Evolutionary conservation across 2,797 vertebrate genomes (phyloP), one percentile per base, ranked within the genome.

Genomic region (Peromyscus attwateri): DNA sequence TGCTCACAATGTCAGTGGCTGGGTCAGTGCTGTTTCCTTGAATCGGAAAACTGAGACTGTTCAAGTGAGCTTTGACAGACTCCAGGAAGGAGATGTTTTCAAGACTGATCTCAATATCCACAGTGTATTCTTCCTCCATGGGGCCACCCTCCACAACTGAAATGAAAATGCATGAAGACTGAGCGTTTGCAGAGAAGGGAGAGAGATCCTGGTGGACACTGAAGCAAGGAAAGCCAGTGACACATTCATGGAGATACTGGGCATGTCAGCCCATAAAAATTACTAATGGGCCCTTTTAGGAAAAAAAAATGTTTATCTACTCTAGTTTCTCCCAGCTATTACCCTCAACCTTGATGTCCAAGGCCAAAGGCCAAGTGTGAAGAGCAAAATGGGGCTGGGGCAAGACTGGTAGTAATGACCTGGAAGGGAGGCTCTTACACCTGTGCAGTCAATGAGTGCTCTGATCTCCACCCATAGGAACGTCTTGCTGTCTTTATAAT

Each of bases 21-120:
- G 3, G 83, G 68, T 89, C 87, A 52, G 97, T 96, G 95, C 73
- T 60, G 23, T 97, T 98, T 37, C 68, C 81, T 94, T 87, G 95
- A 91, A 98, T 0, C 55, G 97, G 96, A 88, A 98, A 96, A 25
- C 0, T 27, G 23, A 98, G 70, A 6, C 57, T 97, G 75, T 84
- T 98, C 2, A 99, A 89, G 89, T 97, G 97, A 12, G 97, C 64
- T 96, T 62, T 98, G 93, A 98, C 0, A 37, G 31, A 40, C 2
- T 97, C 95, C 96, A 98, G 92, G 10, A 97, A 96, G 40, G 98
- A 98, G 14, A 95, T 82, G 75, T 99, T 97, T 27, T 25, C 94
- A 66, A 99, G 79, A 92, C 87, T 98, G 77, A 99, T 62, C 97
- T 98, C 98, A 81, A 99, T 89, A 25, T 98, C 98, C 73, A 98